Conservation (phyloP, 2,113 vertebrate species). For the Urocynchramus pylzowi region DNA sequence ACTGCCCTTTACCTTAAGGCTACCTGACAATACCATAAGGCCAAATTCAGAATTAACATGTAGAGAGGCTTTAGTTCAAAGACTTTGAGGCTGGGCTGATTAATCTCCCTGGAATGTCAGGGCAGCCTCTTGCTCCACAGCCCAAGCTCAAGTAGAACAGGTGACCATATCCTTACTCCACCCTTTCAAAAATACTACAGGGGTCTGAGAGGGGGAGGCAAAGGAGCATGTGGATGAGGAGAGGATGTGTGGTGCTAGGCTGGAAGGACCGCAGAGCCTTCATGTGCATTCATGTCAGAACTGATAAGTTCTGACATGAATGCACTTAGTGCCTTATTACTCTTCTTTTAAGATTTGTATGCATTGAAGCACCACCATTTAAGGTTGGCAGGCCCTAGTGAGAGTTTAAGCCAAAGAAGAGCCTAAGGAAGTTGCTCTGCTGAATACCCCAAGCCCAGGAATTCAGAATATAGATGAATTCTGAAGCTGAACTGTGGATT, state of each 20-base stretch:
- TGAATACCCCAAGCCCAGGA: background rate
- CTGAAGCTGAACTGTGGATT: background rate
- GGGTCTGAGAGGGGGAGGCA: background rate
- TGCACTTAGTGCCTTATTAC: background rate
- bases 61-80: conserved; percentile 1
- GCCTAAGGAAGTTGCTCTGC: background rate
- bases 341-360: background rate
- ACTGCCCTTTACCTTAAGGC: conserved; percentile 12
- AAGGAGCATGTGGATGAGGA: background rate
- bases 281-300: no score
- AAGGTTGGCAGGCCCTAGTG: background rate
- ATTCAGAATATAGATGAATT: background rate
- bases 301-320: background rate
- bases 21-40: background rate
- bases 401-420: background rate
- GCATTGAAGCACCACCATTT: background rate
- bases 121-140: background rate
- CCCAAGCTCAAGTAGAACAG: background rate
- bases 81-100: background rate
- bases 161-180: background rate
- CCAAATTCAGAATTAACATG: background rate
- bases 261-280: background rate
- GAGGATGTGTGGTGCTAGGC: background rate
- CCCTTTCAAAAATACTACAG: rapidly evolving
- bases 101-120: background rate